Evolutionary conservation across 35 echinoderm and acorn worm genomes (phyloP), one percentile per base, ranked within the genome.

Genomic region (Apostichopus japonicus): DNA sequence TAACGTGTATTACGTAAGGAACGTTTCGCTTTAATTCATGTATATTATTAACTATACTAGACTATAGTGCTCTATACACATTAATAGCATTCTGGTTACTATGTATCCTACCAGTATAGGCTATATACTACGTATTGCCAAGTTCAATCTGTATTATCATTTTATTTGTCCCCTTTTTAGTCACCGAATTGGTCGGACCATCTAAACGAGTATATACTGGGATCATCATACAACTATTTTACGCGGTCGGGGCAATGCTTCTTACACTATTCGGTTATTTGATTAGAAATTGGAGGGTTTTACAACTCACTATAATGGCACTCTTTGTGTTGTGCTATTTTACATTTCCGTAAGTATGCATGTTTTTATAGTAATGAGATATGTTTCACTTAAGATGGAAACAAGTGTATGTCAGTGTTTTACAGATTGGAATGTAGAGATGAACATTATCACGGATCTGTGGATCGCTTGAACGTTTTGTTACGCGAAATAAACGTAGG

Each of bases 111-210:
- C 33, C 33, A 44, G 33, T 44, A 44, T 44, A 44, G 33, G 33
- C 33, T 44, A 44, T 44, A 33, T 1, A 44, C 33, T 44, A 44
- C 33, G 33, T 44, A 4, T 44, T 44, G 33, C 19, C 63, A 67
- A 67, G 9, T 67, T 67, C 11, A 4, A 15, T 67, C 0, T 65
- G 62, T 65, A 11, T 8, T 67, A 15, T 15, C 14, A 44, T 44
- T 67, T 10, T 16, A 8, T 24, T 44, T 80, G 17, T 86, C 19
- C 75, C 16, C 23, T 22, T 90, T 90, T 53, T 54, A 94, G 93
- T 51, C 15, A 94, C 72, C 61, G 93, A 94, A 63, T 8, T 94
- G 25, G 79, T 92, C 4, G 93, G 93, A 83, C 93, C 93, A 8
- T 91, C 88, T 4, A 94, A 94, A 79, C 88, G 93, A 15, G 65